phyloP scores from a whole-genome alignment of 1,140 invertebrate species.

The Dendrolimus punctatus region DNA sequence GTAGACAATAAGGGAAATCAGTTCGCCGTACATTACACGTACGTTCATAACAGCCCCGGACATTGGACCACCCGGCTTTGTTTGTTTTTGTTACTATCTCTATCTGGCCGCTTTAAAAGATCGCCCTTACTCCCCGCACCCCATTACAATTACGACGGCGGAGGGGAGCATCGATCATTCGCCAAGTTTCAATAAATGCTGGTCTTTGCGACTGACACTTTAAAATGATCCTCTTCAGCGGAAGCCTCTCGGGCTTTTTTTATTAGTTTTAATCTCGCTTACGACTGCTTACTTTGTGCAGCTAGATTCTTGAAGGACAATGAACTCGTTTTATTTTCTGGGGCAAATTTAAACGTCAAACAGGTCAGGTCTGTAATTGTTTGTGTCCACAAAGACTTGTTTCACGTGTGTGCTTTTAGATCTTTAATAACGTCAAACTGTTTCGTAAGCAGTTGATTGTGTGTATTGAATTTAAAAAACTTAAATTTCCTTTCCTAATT shows the following conservation, averaged over 20 bases:
- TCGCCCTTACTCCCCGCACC: slow-evolving; percentile 9
- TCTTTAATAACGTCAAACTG: too few relatives aligned
- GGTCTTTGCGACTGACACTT: slow-evolving; percentile 17
- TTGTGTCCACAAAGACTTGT: too few relatives aligned
- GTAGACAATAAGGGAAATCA: slow-evolving; percentile 14
- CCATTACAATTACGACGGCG: neutral
- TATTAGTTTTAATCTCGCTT: slow-evolving; percentile 9
- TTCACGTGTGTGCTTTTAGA: too few relatives aligned
- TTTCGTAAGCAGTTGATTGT: too few relatives aligned
- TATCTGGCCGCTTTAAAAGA: slow-evolving; percentile 13
- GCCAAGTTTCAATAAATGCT: slow-evolving; percentile 8
- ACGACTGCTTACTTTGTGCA: slow-evolving; percentile 6
- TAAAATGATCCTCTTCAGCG: slow-evolving; percentile 11
- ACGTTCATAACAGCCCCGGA: slow-evolving; percentile 10
- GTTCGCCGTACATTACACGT: slow-evolving; percentile 7
- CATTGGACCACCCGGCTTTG: slow-evolving; percentile 24
- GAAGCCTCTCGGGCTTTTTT: slow-evolving; percentile 12
- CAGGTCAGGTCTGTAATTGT: too few relatives aligned
- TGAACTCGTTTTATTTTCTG: too few relatives aligned
- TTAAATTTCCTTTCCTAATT: too few relatives aligned
- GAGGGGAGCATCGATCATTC: slow-evolving; percentile 10
- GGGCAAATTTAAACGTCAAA: too few relatives aligned
- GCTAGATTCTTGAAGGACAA: neutral
- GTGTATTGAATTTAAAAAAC: too few relatives aligned
- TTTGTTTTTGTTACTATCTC: slow-evolving; percentile 26